Evolutionary conservation across 2,888 invertebrate genomes (phyloP), one percentile per base, ranked within the genome.

Genomic region (Athalia circularis): DNA sequence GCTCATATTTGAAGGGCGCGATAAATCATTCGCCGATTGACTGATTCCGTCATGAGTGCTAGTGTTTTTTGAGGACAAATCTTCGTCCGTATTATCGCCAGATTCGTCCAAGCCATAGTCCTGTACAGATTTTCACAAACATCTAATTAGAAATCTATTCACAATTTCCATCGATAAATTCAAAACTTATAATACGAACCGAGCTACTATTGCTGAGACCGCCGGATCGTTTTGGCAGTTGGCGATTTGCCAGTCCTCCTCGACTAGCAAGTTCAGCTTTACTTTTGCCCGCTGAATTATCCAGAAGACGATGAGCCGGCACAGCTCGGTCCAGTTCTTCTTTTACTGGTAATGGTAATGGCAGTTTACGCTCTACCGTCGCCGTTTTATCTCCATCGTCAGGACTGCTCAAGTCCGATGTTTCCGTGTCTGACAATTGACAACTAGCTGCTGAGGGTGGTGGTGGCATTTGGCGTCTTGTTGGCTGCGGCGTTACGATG

Each of bases 221-320:
- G 13, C 90, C 90, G 4, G 90, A 89, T 81, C 90, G 85, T 83
- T 90, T 90, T 43, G 95, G 95, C 84, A 95, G 89, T 88, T 95
- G 95, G 78, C 96, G 92, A 90, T 95, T 94, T 9, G 95, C 95
- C 82, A 95, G 91, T 81, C 94, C 94, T 80, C 95, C 95, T 83
- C 94, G 93, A 81, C 95, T 95, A 79, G 96, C 98, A 84, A 98
- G 92, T 91, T 98, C 97, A 15, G 96, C 97, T 91, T 96, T 96
- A 81, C 94, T 94, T 90, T 95, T 95, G 81, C 94, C 96, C 13
- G 95, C 96, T 1, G 97, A 96, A 85, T 95, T 96, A 91, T 98
- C 98, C 72, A 98, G 92, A 81, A 98, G 92, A 88, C 95, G 95
- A 85, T 96, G 95, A 84, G 96, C 96, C 76, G 98, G 98, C 80